These are phyloP conservation scores for Euschistus heros DNA, from an alignment of 1,140 invertebrate species.

Conservation along the genomic window DNA sequence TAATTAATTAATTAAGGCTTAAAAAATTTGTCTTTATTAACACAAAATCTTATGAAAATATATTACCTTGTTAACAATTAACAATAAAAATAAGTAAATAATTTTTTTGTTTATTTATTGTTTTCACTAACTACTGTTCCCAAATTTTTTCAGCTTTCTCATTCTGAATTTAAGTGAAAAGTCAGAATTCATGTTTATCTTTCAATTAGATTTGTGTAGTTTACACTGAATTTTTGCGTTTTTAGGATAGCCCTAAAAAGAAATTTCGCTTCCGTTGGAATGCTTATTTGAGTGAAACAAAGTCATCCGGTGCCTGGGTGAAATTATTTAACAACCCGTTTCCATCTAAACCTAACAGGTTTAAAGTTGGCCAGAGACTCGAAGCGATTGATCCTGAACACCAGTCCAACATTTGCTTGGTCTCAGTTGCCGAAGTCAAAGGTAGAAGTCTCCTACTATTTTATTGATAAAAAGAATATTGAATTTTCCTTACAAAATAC, in stretches of 20 bases:
- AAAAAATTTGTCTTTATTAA: no score
- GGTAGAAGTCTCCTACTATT: slow-evolving; percentile 30
- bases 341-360: slow-evolving; percentile 56
- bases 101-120: no score
- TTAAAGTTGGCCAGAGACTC: slow-evolving; percentile 78
- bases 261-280: slow-evolving; percentile 18
- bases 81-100: no score
- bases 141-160: no score
- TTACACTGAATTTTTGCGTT: neutral
- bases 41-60: no score
- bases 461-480: neutral
- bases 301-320: slow-evolving; percentile 54
- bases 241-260: neutral
- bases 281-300: slow-evolving; percentile 16
- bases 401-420: slow-evolving; percentile 77
- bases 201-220: neutral
- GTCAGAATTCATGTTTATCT: no score
- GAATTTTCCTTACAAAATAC: no score
- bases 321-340: slow-evolving; percentile 70
- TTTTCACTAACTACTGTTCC: no score
- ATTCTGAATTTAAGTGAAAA: no score
- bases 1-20: no score
- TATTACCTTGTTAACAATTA: no score
- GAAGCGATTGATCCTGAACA: slow-evolving; percentile 90
- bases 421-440: slow-evolving; percentile 71